Base-by-base conservation (phyloP, 2,888 invertebrate genomes). In the Epistrophe grossulariae region DNA sequence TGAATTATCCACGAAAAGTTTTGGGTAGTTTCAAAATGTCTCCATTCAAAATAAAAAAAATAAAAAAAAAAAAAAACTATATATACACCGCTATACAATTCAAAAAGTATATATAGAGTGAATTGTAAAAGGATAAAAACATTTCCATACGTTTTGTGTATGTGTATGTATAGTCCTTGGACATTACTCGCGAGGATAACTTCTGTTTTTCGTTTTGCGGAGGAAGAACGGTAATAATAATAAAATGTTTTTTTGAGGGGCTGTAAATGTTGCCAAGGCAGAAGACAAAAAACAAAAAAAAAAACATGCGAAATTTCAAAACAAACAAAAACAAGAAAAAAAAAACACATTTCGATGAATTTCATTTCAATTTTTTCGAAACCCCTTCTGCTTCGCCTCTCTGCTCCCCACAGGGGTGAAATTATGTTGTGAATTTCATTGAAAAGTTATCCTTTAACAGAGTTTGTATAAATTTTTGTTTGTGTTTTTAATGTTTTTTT, bases 111-210 rank as follows among this genome's bases (percentile, higher is more conserved):
- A 31, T 35, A 19, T 24, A 52, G 24, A 52, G 13, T 24, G 28
- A 60, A 35, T 9, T 31, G 28, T 38, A 15, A 66, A 50, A n/a
- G 17, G 15, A 38, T 24, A 80, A 72, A 80, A 80, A 71, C 74
- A 83, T 87, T 83, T 87, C 79, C 87, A 87, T 87, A 87, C 72
- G 87, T 82, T 87, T 52, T 40, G 55, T 43, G 19, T 38, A n/a
- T n/a, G n/a, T n/a, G n/a, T n/a, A n/a, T n/a, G n/a, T n/a, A 71
- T 85, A 71, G 60, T 79, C 83, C 83, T 87, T 83, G 83, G 79
- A 76, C 79, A 83, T 87, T 87, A 87, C 87, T 87, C 87, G 87
- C 87, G 83, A 76, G 87, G 48, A 83, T 83, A 87, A 87, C 82
- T 82, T 83, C 87, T 87, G 83, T 87, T 87, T 82, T 83, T 83